Evolutionary conservation across 2,888 invertebrate species (phyloP).

Genomic region (Abrostola triplasia): DNA sequence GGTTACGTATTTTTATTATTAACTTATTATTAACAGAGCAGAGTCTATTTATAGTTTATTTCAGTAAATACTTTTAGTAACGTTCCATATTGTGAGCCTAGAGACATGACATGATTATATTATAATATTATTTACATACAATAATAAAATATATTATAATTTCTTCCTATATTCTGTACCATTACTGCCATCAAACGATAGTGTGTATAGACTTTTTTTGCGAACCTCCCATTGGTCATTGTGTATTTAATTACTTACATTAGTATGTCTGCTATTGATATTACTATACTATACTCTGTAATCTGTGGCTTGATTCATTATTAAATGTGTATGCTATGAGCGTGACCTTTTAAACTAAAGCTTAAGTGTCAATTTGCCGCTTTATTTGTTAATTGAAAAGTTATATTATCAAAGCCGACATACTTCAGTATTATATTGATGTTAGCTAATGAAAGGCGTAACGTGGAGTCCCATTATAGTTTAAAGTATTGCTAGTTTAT

Average conservation of each 20-base stretch:
- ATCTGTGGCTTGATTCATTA: background rate
- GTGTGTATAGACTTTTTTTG: slow-evolving; percentile 35
- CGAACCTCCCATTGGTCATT: slow-evolving; percentile 45
- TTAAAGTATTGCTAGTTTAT: slow-evolving; percentile 34
- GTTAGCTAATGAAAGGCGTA: slow-evolving; percentile 61
- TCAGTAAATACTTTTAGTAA: too few relatives aligned
- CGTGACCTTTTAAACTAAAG: too few relatives aligned
- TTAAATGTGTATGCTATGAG: too few relatives aligned
- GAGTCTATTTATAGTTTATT: too few relatives aligned
- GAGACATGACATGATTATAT: too few relatives aligned
- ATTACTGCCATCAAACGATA: slow-evolving; percentile 6
- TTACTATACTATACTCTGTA: slow-evolving; percentile 19
- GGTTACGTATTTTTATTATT: too few relatives aligned
- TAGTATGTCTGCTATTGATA: slow-evolving; percentile 56
- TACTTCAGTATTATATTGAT: slow-evolving; percentile 59
- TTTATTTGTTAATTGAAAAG: too few relatives aligned
- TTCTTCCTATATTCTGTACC: background rate
- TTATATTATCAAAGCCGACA: slow-evolving; percentile 51
- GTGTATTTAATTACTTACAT: slow-evolving; percentile 43
- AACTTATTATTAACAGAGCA: too few relatives aligned
- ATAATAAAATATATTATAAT: background rate
- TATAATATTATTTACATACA: too few relatives aligned
- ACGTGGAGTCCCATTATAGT: slow-evolving; percentile 54
- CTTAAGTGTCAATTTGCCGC: too few relatives aligned
- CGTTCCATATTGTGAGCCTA: too few relatives aligned